Evolutionary conservation across 2,113 vertebrate genomes (phyloP).

Genomic region (Danionella cerebrum): DNA sequence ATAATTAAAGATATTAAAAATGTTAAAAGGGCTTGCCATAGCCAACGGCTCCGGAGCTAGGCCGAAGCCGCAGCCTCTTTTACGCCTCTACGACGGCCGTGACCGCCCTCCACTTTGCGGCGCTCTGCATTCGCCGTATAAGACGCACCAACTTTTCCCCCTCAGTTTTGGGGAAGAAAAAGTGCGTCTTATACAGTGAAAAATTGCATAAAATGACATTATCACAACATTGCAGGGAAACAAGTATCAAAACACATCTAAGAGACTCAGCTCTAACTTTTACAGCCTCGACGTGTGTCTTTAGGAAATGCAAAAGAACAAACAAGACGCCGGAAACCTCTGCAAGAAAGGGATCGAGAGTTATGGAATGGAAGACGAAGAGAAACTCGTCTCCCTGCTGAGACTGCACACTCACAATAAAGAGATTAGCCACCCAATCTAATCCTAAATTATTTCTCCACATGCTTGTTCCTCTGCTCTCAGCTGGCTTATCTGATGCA

Average conservation of each 20-base stretch:
- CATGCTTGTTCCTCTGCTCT: slow-evolving; percentile 67
- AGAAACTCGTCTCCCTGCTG: slow-evolving; percentile 68
- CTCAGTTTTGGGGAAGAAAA: too few species aligned
- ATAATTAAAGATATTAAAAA: too few species aligned
- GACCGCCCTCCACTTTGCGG: too few species aligned
- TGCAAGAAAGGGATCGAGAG: slow-evolving; percentile 16
- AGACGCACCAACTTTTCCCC: too few species aligned
- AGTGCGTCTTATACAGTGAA: too few species aligned
- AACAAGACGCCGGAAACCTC: slow-evolving; percentile 8
- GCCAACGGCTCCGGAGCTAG: too few species aligned
- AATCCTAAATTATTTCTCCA: slow-evolving; percentile 88
- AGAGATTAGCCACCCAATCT: slow-evolving; percentile 82
- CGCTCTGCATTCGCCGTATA: too few species aligned
- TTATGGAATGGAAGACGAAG: slow-evolving; percentile 7
- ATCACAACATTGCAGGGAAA: background rate
- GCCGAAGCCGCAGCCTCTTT: too few species aligned
- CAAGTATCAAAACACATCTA: background rate
- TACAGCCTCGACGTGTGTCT: background rate
- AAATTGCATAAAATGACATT: too few species aligned
- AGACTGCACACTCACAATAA: slow-evolving; percentile 84
- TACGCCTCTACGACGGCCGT: too few species aligned
- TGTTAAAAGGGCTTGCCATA: too few species aligned
- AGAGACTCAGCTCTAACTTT: background rate
- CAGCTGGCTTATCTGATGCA: slow-evolving; percentile 74
- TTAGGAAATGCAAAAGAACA: slow-evolving; percentile 2